These are phyloP conservation scores for Discoglossus pictus DNA, from an alignment of 2,797 vertebrate genomes.

Conservation along the genomic window DNA sequence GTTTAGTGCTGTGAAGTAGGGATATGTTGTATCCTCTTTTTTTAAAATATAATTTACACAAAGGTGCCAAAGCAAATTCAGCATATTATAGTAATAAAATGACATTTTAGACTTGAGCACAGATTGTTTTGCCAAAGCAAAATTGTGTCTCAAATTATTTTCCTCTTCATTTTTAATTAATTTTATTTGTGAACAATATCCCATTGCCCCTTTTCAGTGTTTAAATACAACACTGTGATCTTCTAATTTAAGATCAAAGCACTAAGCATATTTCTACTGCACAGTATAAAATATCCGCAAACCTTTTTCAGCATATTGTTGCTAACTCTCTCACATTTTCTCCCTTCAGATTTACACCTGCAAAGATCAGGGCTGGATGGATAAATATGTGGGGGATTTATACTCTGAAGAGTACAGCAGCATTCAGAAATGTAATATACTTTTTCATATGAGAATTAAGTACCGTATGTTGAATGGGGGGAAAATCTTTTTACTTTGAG, in stretches of 20 bases:
- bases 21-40: slow-evolving; percentile 61
- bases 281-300: background rate
- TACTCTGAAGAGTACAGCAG: slow-evolving; percentile 67
- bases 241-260: slow-evolving; percentile 10
- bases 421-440: slow-evolving; percentile 72
- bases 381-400: background rate
- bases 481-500: slow-evolving; percentile 57
- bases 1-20: slow-evolving; percentile 62
- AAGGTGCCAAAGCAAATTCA: slow-evolving; percentile 68
- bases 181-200: slow-evolving; percentile 14
- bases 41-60: slow-evolving; percentile 64
- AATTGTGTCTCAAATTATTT: background rate
- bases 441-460: slow-evolving; percentile 67
- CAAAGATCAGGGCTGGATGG: background rate
- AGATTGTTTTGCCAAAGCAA: slow-evolving; percentile 18
- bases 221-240: background rate
- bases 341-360: background rate
- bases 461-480: slow-evolving; percentile 64
- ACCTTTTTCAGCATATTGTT: background rate
- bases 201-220: background rate
- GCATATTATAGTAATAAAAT: slow-evolving; percentile 49
- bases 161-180: slow-evolving; percentile 10
- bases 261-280: background rate
- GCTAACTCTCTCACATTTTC: background rate
- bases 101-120: slow-evolving; percentile 1